A percentile compares a stretch with the other conserved stretches of the same genome.
phyloP scores from a whole-genome alignment of 1,140 invertebrate genomes.

The Aphelinus certus region DNA sequence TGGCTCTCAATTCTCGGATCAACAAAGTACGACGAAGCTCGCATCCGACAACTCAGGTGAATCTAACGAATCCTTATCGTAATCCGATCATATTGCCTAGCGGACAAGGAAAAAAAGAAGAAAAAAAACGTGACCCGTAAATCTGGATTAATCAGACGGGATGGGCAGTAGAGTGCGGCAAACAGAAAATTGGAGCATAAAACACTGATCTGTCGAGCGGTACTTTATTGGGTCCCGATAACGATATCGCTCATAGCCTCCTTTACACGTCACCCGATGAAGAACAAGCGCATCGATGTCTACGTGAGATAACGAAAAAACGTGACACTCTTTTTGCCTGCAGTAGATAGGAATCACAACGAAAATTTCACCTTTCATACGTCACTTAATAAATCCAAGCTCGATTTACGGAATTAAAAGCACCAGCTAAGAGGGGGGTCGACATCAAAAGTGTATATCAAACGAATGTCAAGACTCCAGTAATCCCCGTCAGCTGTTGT shows the following conservation, averaged over 20 bases:
- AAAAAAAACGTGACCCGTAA: neutral
- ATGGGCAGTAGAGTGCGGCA: neutral
- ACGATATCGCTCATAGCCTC: constrained; percentile 13
- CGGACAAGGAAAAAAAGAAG: neutral
- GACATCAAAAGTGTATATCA: no score
- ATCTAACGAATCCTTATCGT: no score
- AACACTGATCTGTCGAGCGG: neutral
- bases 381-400: no score
- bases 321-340: neutral
- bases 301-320: constrained; percentile 17
- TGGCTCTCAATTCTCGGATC: no score
- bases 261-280: constrained; percentile 20
- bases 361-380: no score
- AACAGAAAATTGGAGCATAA: neutral
- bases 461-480: no score
- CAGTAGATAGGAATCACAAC: neutral
- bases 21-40: no score
- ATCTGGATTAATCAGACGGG: neutral
- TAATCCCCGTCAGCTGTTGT: no score
- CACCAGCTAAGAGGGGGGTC: no score
- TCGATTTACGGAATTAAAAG: no score
- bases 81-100: no score
- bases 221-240: constrained; percentile 5
- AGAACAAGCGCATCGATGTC: constrained; percentile 7
- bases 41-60: no score